Evolutionary conservation across 2,797 vertebrate species (phyloP).

Genomic region (Syncerus caffer): DNA sequence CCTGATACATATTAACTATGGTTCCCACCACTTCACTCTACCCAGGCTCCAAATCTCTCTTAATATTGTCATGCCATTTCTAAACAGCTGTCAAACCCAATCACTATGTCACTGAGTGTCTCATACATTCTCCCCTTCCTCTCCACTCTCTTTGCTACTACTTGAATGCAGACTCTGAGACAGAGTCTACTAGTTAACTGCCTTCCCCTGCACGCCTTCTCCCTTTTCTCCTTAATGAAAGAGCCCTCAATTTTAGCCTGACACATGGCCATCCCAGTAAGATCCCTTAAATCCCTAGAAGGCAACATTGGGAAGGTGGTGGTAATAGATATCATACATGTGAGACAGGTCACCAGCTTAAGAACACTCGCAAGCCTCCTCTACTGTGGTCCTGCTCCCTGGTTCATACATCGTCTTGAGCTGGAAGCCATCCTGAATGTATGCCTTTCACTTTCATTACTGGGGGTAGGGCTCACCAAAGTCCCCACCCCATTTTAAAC

Average conservation of each 20-base stretch:
- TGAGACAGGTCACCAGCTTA: not conserved
- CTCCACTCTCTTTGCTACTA: not conserved
- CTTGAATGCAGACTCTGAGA: not conserved
- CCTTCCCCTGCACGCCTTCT: not conserved
- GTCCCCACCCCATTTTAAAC: not conserved
- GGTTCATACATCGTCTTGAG: not conserved
- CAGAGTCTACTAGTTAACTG: not conserved
- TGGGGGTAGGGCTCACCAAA: not conserved
- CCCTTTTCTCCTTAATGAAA: not conserved
- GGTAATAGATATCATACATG: not conserved
- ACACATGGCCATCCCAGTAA: not conserved
- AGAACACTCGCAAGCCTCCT: not conserved
- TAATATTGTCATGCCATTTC: not conserved
- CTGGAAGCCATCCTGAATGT: not conserved
- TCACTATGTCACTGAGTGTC: not conserved
- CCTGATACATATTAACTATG: not conserved
- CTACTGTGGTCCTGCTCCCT: not conserved
- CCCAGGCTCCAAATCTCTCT: not conserved
- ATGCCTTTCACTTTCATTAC: not conserved
- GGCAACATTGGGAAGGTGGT: not conserved
- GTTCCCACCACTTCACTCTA: not conserved
- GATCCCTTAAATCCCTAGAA: not conserved
- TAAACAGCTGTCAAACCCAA: not conserved
- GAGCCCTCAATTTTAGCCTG: not conserved
- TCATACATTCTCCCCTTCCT: not conserved